Evolutionary conservation across 2,797 vertebrate genomes (phyloP).

Genomic region (Spinus olivaceus): DNA sequence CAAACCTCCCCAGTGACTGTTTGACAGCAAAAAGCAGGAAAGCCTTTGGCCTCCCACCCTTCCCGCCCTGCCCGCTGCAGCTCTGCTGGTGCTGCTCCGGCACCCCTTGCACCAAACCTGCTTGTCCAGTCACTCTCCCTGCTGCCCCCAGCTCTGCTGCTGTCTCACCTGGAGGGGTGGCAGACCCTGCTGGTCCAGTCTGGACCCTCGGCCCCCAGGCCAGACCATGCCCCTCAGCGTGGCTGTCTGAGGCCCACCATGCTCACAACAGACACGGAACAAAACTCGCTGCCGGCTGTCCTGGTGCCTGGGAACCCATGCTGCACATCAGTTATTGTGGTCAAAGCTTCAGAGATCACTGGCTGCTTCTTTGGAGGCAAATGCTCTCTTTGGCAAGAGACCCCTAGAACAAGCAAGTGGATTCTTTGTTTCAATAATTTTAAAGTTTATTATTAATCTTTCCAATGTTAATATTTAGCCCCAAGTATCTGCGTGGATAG

Average conservation of each 20-base stretch:
- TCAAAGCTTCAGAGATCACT: not conserved
- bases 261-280: accelerated
- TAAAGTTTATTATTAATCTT: not conserved
- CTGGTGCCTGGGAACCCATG: accelerated
- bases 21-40: not conserved
- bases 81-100: not conserved
- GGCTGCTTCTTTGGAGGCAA: not conserved
- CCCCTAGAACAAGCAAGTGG: not conserved
- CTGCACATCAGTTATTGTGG: accelerated
- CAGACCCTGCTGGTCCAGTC: not conserved
- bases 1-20: not conserved
- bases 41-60: not conserved
- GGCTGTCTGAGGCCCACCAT: not conserved
- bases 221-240: not conserved
- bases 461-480: not conserved
- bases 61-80: not conserved
- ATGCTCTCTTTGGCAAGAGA: not conserved
- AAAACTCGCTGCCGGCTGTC: not conserved
- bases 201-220: not conserved
- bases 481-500: not conserved
- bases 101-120: not conserved
- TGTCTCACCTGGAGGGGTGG: accelerated
- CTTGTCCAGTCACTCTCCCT: not conserved
- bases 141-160: not conserved
- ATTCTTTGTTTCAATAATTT: not conserved